Evolutionary conservation across 2,888 invertebrate genomes (phyloP).

Genomic region (Hololepta plana): DNA sequence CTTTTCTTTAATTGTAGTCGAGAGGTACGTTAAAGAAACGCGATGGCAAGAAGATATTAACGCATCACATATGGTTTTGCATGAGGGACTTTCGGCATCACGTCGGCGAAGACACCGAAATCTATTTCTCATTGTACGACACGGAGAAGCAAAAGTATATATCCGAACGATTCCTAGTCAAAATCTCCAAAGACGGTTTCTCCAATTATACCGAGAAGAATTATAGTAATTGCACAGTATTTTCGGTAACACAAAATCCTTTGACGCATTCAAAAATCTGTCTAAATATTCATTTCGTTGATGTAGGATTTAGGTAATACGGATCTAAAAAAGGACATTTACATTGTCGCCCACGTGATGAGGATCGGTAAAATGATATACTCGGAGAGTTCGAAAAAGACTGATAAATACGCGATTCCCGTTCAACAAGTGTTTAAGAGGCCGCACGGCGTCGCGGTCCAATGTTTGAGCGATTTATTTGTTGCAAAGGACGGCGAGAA

Average conservation of each 20-base stretch:
- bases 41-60: slow-evolving; percentile 38
- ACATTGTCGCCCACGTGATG: slow-evolving; percentile 78
- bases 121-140: slow-evolving; percentile 76
- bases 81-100: slow-evolving; percentile 80
- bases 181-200: slow-evolving; percentile 78
- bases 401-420: slow-evolving; percentile 22
- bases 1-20: slow-evolving; percentile 19
- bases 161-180: slow-evolving; percentile 77
- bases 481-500: slow-evolving; percentile 38
- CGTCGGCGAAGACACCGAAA: slow-evolving; percentile 76
- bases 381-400: slow-evolving; percentile 32
- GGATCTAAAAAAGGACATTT: slow-evolving; percentile 70
- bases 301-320: slow-evolving; percentile 63
- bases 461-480: slow-evolving; percentile 53
- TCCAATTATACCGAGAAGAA: slow-evolving; percentile 76
- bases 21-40: slow-evolving; percentile 37
- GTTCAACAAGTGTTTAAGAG: slow-evolving; percentile 40
- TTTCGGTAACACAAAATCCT: slow-evolving; percentile 35
- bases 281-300: slow-evolving; percentile 4
- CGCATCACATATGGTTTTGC: slow-evolving; percentile 70
- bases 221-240: slow-evolving; percentile 76
- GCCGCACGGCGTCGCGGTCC: slow-evolving; percentile 75
- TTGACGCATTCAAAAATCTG: slow-evolving; percentile 1
- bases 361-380: slow-evolving; percentile 72
- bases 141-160: slow-evolving; percentile 57